Base-by-base conservation (phyloP, 2,113 vertebrate genomes). In the Dinomys branickii region DNA sequence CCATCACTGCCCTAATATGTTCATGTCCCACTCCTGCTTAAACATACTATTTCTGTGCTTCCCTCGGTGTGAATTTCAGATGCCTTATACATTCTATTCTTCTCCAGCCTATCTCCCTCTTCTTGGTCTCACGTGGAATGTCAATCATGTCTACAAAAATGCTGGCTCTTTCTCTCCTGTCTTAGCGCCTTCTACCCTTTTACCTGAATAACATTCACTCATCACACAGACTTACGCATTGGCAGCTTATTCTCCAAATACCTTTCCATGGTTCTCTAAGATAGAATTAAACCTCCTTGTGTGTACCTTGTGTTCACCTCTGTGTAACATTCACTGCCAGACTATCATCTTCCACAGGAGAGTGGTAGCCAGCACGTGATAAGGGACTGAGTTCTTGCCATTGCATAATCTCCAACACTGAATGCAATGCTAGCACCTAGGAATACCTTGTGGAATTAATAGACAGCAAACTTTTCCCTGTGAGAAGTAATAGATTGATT, bases 221-320 rank as follows among this genome's bases (percentile, higher is more conserved):
- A 47, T 90, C 33, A 22, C 20, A 47, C 30, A 75, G 8, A 69
- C 44, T 90, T 90, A 38, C 47, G 33, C 10, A 41, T 1, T 63
- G 50, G 61, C 26, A 86, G n/a, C 33, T 94, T 88, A 11, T 91
- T 65, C 73, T 97, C 14, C 77, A 92, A 73, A 47, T 95, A 80
- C 75, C 90, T 85, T 85, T 59, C 52, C 13, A 17, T 44, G 58
- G 38, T 56, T 30, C 30, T 61, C 33, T 30, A 88, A 94, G 9
- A 47, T 11, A 78, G 17, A 22, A 95, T 86, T 81, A 94, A 92
- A 77, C 78, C 8, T 7, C 11, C 1, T 41, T 14, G 20, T 17
- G 1, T 12, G 75, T 44, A 20, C 30, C 28, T 85, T 63, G 1
- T 86, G n/a, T 41, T 85, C 91, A 94, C 13, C 47, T 52, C 63